Evolutionary conservation across 2,113 vertebrate genomes (phyloP).

Genomic region (Silurus glanis): DNA sequence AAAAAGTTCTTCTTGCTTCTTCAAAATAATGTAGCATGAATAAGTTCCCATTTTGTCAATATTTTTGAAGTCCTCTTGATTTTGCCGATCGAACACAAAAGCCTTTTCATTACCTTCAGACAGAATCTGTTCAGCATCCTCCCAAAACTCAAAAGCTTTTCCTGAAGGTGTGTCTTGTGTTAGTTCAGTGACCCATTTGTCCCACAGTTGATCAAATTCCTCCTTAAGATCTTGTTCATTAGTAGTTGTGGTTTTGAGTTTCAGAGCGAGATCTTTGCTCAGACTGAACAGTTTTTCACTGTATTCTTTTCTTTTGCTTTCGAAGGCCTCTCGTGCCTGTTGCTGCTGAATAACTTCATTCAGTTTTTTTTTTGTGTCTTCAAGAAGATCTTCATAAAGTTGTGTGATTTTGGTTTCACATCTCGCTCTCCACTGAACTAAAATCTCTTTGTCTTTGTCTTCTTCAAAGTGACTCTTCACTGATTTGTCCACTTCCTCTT

Average conservation of each 20-base stretch:
- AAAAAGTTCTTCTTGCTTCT: background rate
- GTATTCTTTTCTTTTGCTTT: constrained; percentile 43
- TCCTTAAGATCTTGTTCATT: constrained; percentile 50
- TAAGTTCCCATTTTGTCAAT: background rate
- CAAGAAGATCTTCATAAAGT: constrained; percentile 50
- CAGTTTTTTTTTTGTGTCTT: constrained; percentile 39
- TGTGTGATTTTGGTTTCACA: constrained; percentile 54
- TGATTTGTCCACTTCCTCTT: background rate
- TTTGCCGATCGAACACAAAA: background rate
- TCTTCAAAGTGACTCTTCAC: constrained; percentile 59
- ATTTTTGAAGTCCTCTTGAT: background rate
- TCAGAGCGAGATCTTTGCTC: constrained; percentile 55
- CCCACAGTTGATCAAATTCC: constrained; percentile 58
- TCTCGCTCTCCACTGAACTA: constrained; percentile 61
- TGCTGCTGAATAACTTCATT: constrained; percentile 44
- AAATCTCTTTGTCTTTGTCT: constrained; percentile 56
- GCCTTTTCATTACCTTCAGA: constrained; percentile 25
- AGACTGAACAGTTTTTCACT: constrained; percentile 53
- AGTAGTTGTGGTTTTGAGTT: constrained; percentile 31
- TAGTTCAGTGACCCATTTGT: constrained; percentile 38
- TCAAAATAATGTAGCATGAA: background rate
- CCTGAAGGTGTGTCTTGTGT: background rate
- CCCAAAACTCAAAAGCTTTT: constrained; percentile 21
- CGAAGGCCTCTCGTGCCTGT: constrained; percentile 48
- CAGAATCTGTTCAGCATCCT: constrained; percentile 59